These are phyloP conservation scores for Melanerpes formicivorus DNA, from an alignment of 2,113 vertebrate genomes.

Conservation along the genomic window DNA sequence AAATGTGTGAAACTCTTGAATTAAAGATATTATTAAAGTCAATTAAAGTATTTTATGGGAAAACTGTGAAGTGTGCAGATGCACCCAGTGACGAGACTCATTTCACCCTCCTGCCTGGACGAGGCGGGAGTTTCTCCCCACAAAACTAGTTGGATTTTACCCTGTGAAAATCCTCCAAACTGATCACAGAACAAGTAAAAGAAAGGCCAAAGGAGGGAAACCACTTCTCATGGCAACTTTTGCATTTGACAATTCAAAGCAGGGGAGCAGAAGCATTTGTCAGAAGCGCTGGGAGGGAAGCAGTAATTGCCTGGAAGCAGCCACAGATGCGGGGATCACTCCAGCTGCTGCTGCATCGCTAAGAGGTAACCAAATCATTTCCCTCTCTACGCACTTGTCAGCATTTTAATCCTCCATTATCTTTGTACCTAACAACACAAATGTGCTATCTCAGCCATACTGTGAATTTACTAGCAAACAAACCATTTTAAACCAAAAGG, in stretches of 20 bases:
- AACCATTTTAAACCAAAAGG: not conserved
- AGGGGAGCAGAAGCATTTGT: slow-evolving; percentile 35
- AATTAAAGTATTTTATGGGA: not conserved
- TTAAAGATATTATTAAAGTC: not conserved
- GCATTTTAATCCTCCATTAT: slow-evolving; percentile 60
- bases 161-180: not conserved
- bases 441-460: slow-evolving; percentile 46
- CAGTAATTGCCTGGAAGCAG: slow-evolving; percentile 54
- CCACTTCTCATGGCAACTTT: slow-evolving; percentile 5
- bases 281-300: slow-evolving; percentile 33
- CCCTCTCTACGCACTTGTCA: slow-evolving; percentile 43
- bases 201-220: not conserved
- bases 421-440: slow-evolving; percentile 40
- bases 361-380: slow-evolving; percentile 53
- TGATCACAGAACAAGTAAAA: slow-evolving; percentile 4
- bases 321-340: slow-evolving; percentile 25
- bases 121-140: not conserved
- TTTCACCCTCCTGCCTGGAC: not conserved
- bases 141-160: not conserved
- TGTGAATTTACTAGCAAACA: slow-evolving; percentile 55
- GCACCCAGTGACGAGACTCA: rapidly evolving
- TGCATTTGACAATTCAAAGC: slow-evolving; percentile 22
- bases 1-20: not conserved
- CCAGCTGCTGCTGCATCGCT: slow-evolving; percentile 41
- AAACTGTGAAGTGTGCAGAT: not conserved